Evolutionary conservation across 2,113 vertebrate genomes (phyloP).

Genomic region (Rhynchomys soricoides): DNA sequence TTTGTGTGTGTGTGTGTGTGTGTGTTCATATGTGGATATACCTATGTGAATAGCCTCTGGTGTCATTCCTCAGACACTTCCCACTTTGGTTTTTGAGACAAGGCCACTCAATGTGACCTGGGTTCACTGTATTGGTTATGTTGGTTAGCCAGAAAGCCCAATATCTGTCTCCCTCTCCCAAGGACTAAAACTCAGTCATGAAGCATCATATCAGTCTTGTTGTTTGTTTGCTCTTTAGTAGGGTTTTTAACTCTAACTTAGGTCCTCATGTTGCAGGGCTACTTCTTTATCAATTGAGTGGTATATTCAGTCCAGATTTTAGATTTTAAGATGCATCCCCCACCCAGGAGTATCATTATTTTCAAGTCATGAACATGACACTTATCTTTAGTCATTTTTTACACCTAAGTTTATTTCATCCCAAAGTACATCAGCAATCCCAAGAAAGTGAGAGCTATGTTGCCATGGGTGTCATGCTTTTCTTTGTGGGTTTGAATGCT

Average conservation of each 20-base stretch:
- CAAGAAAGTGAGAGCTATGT: conserved; percentile 1
- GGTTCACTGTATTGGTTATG: neutral
- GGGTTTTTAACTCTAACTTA: neutral
- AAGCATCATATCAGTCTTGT: neutral
- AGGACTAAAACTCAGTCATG: neutral
- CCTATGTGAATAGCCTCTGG: neutral
- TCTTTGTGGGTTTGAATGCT: neutral
- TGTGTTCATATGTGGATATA: neutral
- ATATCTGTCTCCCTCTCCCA: neutral
- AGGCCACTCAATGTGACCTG: neutral
- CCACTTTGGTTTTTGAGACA: neutral
- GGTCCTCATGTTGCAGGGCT: neutral
- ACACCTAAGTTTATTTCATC: neutral
- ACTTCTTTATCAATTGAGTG: neutral
- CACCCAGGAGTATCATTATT: neutral
- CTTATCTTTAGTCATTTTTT: neutral
- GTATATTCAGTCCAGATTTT: neutral
- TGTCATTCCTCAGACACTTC: no score
- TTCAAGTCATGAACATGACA: neutral
- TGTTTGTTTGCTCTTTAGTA: neutral
- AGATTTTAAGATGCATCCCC: neutral
- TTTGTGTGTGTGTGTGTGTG: neutral
- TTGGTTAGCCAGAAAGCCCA: neutral
- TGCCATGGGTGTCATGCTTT: neutral
- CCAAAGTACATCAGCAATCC: neutral